Evolutionary conservation across 2,888 invertebrate genomes (phyloP), one percentile per base, ranked within the genome.

Genomic region (Daptonema setosum): DNA sequence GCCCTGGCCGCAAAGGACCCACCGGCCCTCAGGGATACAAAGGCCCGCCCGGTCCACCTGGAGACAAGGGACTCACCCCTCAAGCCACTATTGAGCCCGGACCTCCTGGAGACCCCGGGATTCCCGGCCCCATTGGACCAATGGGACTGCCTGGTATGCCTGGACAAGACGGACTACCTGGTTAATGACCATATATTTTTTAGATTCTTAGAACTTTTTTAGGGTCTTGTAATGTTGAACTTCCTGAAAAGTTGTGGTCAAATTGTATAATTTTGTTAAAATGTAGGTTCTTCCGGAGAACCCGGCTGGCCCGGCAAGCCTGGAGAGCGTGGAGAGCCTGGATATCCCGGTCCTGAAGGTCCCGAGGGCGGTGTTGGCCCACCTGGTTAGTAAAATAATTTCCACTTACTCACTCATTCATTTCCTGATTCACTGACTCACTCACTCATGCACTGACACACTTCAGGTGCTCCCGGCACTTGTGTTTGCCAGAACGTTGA

Each of bases 401-500:
- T 53, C 5, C 5, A n/a, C n/a, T n/a, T n/a, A n/a, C n/a, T n/a
- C n/a, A n/a, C n/a, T n/a, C n/a, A n/a, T n/a, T n/a, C n/a, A n/a
- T n/a, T n/a, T n/a, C n/a, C n/a, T n/a, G n/a, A n/a, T n/a, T n/a
- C n/a, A n/a, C n/a, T n/a, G n/a, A n/a, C n/a, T n/a, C n/a, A n/a
- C n/a, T n/a, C n/a, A n/a, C n/a, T n/a, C n/a, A n/a, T n/a, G n/a
- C n/a, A n/a, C n/a, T n/a, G n/a, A n/a, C n/a, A n/a, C n/a, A n/a
- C n/a, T 20, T 52, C 57, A 24, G 59, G 59, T 14, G 45, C 56
- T 28, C 66, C 67, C 1, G 67, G 67, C 26, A 66, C 65, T 2
- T 68, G 68, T 55, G 67, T 68, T 22, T 69, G 69, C 58, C 66
- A 67, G 60, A 69, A 69, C 56, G 68, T 69, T 55, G 68, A 69